Base-by-base conservation (phyloP, 2,113 vertebrate genomes). In the Istiophorus platypterus region DNA sequence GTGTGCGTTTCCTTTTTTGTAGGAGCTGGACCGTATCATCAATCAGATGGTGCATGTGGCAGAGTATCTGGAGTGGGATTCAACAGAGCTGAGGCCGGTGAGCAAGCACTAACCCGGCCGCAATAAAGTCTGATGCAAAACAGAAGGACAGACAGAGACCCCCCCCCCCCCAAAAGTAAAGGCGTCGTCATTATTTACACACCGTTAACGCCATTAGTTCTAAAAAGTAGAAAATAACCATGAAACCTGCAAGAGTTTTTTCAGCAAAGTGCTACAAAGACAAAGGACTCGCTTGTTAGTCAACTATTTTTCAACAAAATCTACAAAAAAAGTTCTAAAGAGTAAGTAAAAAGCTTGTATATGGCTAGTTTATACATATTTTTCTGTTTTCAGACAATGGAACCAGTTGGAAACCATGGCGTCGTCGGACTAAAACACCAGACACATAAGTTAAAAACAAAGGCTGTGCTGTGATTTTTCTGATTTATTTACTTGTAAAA, bases 21-120 rank as follows among this genome's bases (percentile, higher is more conserved):
- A 97, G 98, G 98, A 98, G 87, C 91, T 98, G 90, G 97, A 99
- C 81, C 95, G 95, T 1, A 99, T 99, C 84, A 97, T 99, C 88
- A 98, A 93, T 88, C 97, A 99, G 92, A 99, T 99, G 97, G 96
- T 99, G 31, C 97, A 99, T 0, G 95, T 99, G 18, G 98, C 98
- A 0, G 97, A 97, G 89, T 99, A 99, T 86, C 94, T 99, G 91
- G 96, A 99, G 87, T 99, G 98, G 98, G 97, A 99, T 56, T 97
- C 97, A 27, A 97, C 95, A 0, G 98, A 99, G 85, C 95, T 99
- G 58, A 94, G 93, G 49, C 97, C 98, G 5, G 95, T 96, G 90
- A 93, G 94, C 49, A 76, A 39, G 66, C 24, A 5, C 63, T 26
- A 63, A 8, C 37, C 27, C 20, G 0, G 13, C 45, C 5, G 18